Base-by-base conservation (phyloP, 2,888 invertebrate species). In the Melanophora roralis region DNA sequence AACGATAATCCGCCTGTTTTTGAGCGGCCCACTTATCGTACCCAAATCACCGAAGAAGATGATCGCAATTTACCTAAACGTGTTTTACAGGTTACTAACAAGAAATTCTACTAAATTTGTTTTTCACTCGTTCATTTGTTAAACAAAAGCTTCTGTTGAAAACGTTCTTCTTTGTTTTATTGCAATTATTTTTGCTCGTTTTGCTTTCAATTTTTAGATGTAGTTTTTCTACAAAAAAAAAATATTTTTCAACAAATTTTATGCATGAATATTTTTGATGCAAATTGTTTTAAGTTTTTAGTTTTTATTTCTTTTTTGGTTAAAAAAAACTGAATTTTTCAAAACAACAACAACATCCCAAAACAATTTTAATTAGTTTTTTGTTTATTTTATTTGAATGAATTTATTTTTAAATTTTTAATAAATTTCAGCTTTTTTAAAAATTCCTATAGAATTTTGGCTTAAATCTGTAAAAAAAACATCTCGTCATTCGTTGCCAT, bases 1-100 rank as follows among this genome's bases (percentile, higher is more conserved):
- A 98, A 98, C 91, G 98, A 99, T 92, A 98, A 98, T 92, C 96
- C 98, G 51, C 98, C 98, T 2, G 96, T 97, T 85, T 99, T 99
- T 91, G 97, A 97, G 91, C 92, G 97, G 83, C 97, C 97, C 65
- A 97, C 96, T 73, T 98, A 97, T 92, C 94, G 97, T 88, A 97
- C 97, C 64, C 97, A 97, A 91, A 97, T 98, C 91, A 97, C 97
- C 49, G 97, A 97, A 91, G 97, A 97, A 91, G 97, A 97, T 89
- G 97, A 97, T 92, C 93, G 97, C 87, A 97, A 96, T 91, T 93
- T 97, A 86, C 97, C 97, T 84, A 97, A 97, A 91, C 95, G 96
- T 87, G 96, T 98, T 86, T 92, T 98, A 86, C 96, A 96, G 97
- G 97, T 93, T 83, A 83, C 81, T 83, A 82, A 69, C 67, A 55